Conservation (phyloP, 2,113 vertebrate species). For the Panthera uncia region DNA sequence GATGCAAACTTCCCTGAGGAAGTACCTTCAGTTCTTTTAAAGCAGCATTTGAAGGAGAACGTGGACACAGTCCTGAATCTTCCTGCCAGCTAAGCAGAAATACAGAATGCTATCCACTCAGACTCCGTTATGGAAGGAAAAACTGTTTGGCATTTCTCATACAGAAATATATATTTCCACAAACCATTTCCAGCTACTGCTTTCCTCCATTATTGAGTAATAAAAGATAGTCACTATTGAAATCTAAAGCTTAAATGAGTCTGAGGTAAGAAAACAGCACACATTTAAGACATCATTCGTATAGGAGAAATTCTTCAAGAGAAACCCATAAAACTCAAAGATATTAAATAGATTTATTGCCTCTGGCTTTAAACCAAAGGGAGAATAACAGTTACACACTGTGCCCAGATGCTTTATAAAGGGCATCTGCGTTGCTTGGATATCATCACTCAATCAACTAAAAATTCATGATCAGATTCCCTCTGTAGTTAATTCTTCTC, state of each 20-base stretch:
- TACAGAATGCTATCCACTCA: not conserved
- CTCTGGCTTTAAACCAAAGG: constrained; percentile 79
- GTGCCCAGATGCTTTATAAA: constrained; percentile 75
- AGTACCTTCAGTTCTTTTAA: not conserved
- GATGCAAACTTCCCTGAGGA: not conserved
- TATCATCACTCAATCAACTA: constrained; percentile 73
- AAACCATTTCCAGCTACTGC: constrained; percentile 39
- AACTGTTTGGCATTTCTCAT: not conserved
- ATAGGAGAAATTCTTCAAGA: constrained; percentile 73
- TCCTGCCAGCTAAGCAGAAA: constrained; percentile 6
- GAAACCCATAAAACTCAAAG: constrained; percentile 73
- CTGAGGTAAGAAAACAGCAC: constrained; percentile 73
- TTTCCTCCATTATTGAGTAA: constrained; percentile 63
- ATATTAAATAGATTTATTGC: constrained; percentile 83
- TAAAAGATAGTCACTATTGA: constrained; percentile 75
- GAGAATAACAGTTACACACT: constrained; percentile 75
- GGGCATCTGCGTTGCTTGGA: constrained; percentile 65
- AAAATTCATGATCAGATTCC: constrained; percentile 77
- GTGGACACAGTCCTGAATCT: not conserved
- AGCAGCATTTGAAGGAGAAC: not conserved
- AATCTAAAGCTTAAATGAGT: constrained; percentile 74
- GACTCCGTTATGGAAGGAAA: not conserved
- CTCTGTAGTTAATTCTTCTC: constrained; percentile 73
- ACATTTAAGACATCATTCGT: constrained; percentile 76
- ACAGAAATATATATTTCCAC: constrained; percentile 20